phyloP scores from a whole-genome alignment of 92 coral and sea anemone species.

The Blastomussa wellsi region DNA sequence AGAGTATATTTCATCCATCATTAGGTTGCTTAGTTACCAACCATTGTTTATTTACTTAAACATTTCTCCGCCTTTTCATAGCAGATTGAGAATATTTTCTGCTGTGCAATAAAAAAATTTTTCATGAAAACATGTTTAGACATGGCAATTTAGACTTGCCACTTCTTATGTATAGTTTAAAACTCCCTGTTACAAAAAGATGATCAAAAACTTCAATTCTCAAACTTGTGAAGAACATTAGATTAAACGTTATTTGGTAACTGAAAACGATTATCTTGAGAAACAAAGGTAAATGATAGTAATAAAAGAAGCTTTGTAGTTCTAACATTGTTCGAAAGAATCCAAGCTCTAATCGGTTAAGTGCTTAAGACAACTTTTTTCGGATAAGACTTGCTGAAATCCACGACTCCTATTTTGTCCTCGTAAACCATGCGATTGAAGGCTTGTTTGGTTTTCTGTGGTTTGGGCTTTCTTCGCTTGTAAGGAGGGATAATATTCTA shows the following conservation, averaged over 20 bases:
- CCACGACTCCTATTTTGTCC: constrained; percentile 76
- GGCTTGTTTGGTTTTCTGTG: constrained; percentile 69
- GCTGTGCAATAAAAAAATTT: neutral
- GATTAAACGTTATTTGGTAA: neutral
- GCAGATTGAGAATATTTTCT: neutral
- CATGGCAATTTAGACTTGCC: neutral
- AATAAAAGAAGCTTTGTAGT: neutral
- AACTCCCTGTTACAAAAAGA: too few species aligned
- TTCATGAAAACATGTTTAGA: neutral
- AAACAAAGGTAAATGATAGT: neutral
- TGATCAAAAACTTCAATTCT: too few species aligned
- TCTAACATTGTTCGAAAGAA: too few species aligned
- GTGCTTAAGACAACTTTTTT: constrained; percentile 23
- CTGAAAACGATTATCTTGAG: neutral
- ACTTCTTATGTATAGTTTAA: neutral
- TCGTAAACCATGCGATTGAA: constrained; percentile 86
- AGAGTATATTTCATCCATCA: neutral
- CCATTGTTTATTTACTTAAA: neutral
- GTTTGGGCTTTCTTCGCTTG: constrained; percentile 69
- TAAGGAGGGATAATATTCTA: constrained; percentile 87
- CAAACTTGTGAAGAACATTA: too few species aligned
- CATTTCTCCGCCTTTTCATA: neutral
- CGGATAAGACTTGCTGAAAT: constrained; percentile 52
- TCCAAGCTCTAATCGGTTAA: neutral
- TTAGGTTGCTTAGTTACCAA: neutral